Percentiles rank a stretch among this genome's conserved stretches.
These are phyloP conservation scores for Drosophila navojoa DNA, from an alignment of 1,140 invertebrate genomes.

Conservation along the genomic window DNA sequence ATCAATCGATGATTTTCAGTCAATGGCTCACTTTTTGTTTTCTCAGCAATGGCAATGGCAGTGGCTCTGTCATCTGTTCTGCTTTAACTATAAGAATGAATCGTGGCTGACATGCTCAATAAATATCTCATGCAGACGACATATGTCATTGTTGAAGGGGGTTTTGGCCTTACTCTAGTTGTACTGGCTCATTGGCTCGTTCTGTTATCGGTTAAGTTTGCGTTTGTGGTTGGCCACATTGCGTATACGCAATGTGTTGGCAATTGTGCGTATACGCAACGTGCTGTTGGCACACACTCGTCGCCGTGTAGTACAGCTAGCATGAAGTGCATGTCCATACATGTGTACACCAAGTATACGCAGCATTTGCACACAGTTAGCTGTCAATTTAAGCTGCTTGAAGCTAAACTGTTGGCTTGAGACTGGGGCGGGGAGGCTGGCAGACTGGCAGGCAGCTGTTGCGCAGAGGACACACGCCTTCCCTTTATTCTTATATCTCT, in stretches of 20 bases:
- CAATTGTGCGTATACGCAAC: not conserved
- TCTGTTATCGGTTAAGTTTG: constrained; percentile 19
- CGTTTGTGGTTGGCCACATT: constrained; percentile 46
- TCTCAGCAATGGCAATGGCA: not conserved
- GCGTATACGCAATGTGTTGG: constrained; percentile 45
- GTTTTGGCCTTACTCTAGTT: not conserved
- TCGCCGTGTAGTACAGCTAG: constrained; percentile 37
- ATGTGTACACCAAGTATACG: constrained; percentile 20
- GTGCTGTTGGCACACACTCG: constrained; percentile 32
- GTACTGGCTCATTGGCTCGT: constrained; percentile 19
- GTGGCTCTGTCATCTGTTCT: not conserved
- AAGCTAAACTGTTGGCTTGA: constrained; percentile 21
- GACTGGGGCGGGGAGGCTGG: not conserved
- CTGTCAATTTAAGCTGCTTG: constrained; percentile 33
- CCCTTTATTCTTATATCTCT: constrained; percentile 16
- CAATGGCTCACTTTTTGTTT: constrained; percentile 25
- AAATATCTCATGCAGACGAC: constrained; percentile 44
- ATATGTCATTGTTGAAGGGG: constrained; percentile 29
- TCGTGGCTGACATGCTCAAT: constrained; percentile 34
- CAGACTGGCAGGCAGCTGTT: constrained; percentile 10
- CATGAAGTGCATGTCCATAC: constrained; percentile 16
- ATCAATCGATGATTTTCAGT: constrained; percentile 55
- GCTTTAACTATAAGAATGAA: constrained; percentile 6
- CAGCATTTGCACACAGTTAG: constrained; percentile 8
- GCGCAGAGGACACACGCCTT: constrained; percentile 1